Base-by-base conservation (phyloP, 2,113 vertebrate species). In the Austrofundulus limnaeus region DNA sequence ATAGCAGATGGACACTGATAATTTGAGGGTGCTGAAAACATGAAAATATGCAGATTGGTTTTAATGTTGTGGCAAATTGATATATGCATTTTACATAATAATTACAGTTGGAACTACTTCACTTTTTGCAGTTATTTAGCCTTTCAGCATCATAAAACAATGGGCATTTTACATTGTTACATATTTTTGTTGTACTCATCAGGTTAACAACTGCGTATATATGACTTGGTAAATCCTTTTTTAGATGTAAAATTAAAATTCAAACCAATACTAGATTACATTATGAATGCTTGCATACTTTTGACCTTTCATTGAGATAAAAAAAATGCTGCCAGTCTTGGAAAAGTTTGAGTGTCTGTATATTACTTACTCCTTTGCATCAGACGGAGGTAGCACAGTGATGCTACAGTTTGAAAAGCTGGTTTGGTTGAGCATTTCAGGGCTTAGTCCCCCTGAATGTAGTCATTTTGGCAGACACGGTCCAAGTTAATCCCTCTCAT, bases 361-460 rank as follows among this genome's bases (percentile, higher is more conserved):
- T 61, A 15, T 69, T 77, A 57, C 58, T 10, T 16, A 16, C 43
- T 45, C 12, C 57, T 78, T 59, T 59, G 55, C 61, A 75, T 76
- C 65, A 24, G 60, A 80, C 55, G 56, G 61, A 52, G n/a, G 42
- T 23, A 47, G 50, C 4, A 19, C 46, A 56, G 51, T 81, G 75
- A 81, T 50, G 57, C 69, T 57, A 62, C 51, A 49, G 31, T 68
- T 61, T 72, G 49, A 77, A 72, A 68, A 73, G 51, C 68, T 68
- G 55, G 55, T 56, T 57, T 82, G 61, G 78, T 61, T 62, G 39
- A 61, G 72, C 79, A 87, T 88, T 91, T 85, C 81, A 56, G 60
- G 49, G 81, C 75, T 90, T 85, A 89, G 87, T 72, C 60, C 68
- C 73, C 54, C 64, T 88, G 84, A 85, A 84, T 83, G 76, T 85